A percentile compares a stretch with the other conserved stretches of the same genome.
phyloP scores from a whole-genome alignment of 2,888 invertebrate genomes.

The Emesis russula region DNA sequence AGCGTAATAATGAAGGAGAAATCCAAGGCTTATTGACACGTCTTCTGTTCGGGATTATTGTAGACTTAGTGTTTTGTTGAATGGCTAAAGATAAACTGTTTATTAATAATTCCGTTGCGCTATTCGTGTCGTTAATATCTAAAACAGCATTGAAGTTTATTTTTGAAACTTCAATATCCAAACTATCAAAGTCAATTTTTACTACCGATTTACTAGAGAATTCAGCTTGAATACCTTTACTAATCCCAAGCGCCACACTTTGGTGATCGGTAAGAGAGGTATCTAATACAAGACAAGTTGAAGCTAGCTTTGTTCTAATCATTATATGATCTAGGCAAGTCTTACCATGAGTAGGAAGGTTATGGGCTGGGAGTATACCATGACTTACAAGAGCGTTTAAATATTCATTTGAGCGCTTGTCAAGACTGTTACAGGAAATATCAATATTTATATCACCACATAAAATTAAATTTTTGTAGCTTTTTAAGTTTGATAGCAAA shows the following conservation, averaged over 20 bases:
- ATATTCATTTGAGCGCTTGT: neutral
- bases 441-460: neutral
- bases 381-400: neutral
- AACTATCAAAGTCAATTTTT: neutral
- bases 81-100: neutral
- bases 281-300: neutral
- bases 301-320: neutral
- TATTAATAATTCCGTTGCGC: too few species aligned
- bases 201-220: neutral
- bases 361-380: neutral
- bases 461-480: neutral
- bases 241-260: neutral
- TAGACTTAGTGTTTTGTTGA: conserved; percentile 64
- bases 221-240: neutral
- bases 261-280: neutral
- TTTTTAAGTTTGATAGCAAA: neutral
- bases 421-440: neutral
- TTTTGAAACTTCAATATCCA: neutral
- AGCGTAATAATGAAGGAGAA: conserved; percentile 24
- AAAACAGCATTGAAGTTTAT: too few species aligned
- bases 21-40: conserved; percentile 37
- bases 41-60: neutral
- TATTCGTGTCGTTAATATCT: too few species aligned
- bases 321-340: neutral
- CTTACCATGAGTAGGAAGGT: neutral